Base-by-base conservation (phyloP, 2,888 invertebrate genomes). In the Macaria liturata region DNA sequence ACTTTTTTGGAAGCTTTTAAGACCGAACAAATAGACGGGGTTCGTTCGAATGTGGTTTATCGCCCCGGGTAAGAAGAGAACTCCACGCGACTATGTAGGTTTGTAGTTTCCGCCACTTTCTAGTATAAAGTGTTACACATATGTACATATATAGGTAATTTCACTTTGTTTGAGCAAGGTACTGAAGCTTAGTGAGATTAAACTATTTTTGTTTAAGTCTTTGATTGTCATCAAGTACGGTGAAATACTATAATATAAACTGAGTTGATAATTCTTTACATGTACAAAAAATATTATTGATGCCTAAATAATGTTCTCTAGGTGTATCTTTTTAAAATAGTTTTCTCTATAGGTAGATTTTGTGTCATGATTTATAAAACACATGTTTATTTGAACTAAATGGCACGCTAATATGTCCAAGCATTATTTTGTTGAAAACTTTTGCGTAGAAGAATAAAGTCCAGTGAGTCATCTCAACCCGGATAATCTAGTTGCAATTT, bases 1-100 rank as follows among this genome's bases (percentile, higher is more conserved):
- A 74, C 75, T 78, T 83, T 84, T 84, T 80, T 75, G 74, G 66
- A 67, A 71, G 71, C 74, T 73, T 75, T 54, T 56, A 50, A 59
- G 57, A 72, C 68, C 70, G 69, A 67, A 68, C 69, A 72, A 70
- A 71, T 68, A 68, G 48, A 50, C 53, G 46, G 50, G 20, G 20
- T 20, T 58, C 30, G 45, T 56, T 62, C 50, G 57, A 59, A 59
- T 47, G 58, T 67, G 67, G 71, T 66, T 67, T 65, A 69, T 70
- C 68, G 70, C 62, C 70, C 62, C 54, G 48, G 59, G 45, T 34
- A 54, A 49, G 46, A 52, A 46, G 46, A 30, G 46, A 46, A 8
- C 56, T 60, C 40, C 32, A 44, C 50, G 57, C 43, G 20, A 42
- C 32, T n/a, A 51, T 49, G 46, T 60, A 49, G 54, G 55, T 48